A percentile compares a stretch with the other conserved stretches of the same genome.
These are phyloP conservation scores for Synanceia verrucosa DNA, from an alignment of 2,797 vertebrate species.

Conservation along the genomic window DNA sequence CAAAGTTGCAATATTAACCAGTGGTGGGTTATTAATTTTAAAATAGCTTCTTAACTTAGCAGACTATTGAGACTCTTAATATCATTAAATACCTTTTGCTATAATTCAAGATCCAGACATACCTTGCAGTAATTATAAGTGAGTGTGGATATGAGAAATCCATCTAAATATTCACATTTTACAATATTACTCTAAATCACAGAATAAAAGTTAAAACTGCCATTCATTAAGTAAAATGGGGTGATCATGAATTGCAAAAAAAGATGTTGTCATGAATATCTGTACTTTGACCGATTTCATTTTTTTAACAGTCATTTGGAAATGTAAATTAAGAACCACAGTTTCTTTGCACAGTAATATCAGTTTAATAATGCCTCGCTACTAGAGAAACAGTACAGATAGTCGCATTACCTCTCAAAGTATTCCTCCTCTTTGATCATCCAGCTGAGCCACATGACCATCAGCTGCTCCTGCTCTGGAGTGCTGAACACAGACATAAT, in stretches of 20 bases:
- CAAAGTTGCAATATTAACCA: not conserved
- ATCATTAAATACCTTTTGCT: not conserved
- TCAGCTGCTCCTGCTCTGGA: conserved; percentile 96
- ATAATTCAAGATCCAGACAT: not conserved
- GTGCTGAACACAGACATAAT: conserved; percentile 81
- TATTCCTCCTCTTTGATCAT: conserved; percentile 99
- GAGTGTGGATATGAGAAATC: too few species aligned
- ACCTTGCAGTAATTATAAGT: too few species aligned
- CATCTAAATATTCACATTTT: not conserved
- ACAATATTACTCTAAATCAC: not conserved
- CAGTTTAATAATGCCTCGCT: not conserved
- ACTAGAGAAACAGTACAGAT: not conserved
- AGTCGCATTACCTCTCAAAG: conserved; percentile 91
- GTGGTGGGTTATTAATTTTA: not conserved
- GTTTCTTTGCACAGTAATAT: not conserved
- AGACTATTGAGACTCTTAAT: too few species aligned
- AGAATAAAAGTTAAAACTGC: too few species aligned
- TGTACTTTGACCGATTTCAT: too few species aligned
- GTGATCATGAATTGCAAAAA: too few species aligned
- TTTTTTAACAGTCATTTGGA: not conserved
- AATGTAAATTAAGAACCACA: not conserved
- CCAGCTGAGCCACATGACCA: conserved; percentile 99
- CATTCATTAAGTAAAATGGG: too few species aligned
- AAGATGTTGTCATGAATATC: too few species aligned
- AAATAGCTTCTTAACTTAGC: not conserved